These are phyloP conservation scores for Drymonia ruficornis DNA, from an alignment of 2,888 invertebrate genomes.

Conservation along the genomic window DNA sequence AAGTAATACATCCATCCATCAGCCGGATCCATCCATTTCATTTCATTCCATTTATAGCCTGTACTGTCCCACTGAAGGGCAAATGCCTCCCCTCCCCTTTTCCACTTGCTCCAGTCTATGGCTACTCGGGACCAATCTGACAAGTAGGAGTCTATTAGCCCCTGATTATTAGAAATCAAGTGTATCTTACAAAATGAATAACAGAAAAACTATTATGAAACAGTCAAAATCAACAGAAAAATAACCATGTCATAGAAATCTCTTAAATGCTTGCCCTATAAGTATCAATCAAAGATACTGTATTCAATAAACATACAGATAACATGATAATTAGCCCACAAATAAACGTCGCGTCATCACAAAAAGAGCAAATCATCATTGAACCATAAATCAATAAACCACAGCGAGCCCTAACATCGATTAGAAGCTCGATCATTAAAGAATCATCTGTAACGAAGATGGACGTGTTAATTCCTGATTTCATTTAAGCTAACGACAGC, in stretches of 20 bases:
- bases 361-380: constrained; percentile 76
- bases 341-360: constrained; percentile 44
- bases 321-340: constrained; percentile 61
- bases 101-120: no score
- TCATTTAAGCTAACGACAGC: constrained; percentile 44
- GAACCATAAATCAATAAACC: constrained; percentile 78
- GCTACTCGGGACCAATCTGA: no score
- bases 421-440: constrained; percentile 75
- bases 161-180: no score
- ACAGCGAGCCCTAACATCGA: constrained; percentile 75
- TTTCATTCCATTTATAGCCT: no score
- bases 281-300: constrained; percentile 2
- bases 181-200: no score
- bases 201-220: background rate
- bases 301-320: constrained; percentile 28
- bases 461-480: constrained; percentile 71
- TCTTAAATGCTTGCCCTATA: background rate
- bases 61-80: background rate
- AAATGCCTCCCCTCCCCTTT: no score
- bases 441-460: constrained; percentile 80
- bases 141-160: no score
- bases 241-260: no score
- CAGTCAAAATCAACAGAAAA: background rate
- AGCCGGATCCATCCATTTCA: no score
- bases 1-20: background rate